phyloP scores from a whole-genome alignment of 2,888 invertebrate species.

The Coleophora deauratella region DNA sequence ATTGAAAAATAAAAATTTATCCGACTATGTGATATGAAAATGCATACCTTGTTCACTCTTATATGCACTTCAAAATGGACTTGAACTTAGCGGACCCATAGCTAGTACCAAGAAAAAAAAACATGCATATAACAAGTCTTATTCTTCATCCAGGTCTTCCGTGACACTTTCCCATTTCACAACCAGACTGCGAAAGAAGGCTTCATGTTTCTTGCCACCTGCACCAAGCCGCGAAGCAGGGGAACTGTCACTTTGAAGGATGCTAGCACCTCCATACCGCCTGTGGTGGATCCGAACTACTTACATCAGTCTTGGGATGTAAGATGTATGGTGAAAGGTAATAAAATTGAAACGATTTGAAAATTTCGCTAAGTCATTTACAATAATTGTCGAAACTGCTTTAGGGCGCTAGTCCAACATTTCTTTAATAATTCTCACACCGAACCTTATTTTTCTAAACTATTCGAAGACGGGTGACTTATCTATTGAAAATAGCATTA shows the following conservation, averaged over 20 bases:
- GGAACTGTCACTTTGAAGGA: conserved; percentile 77
- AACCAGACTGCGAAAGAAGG: conserved; percentile 78
- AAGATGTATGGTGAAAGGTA: conserved; percentile 76
- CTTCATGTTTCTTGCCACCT: conserved; percentile 78
- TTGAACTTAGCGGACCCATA: too few species aligned
- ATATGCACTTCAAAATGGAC: too few species aligned
- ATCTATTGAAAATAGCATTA: background rate
- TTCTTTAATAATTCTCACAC: too few species aligned
- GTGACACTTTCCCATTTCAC: conserved; percentile 78
- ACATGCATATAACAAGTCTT: too few species aligned
- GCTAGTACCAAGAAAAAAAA: too few species aligned
- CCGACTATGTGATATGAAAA: too few species aligned
- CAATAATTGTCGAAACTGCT: too few species aligned
- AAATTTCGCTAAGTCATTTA: too few species aligned
- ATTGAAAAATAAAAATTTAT: too few species aligned
- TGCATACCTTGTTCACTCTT: too few species aligned
- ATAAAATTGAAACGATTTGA: background rate
- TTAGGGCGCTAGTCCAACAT: too few species aligned
- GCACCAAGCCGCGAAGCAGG: conserved; percentile 80
- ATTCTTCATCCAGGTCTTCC: conserved; percentile 77
- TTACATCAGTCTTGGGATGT: conserved; percentile 76
- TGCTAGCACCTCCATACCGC: conserved; percentile 72
- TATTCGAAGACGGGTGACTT: background rate
- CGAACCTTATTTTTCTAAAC: too few species aligned
- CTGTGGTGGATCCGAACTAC: conserved; percentile 84